phyloP scores from a whole-genome alignment of 1,140 invertebrate species.

The Melitaea cinxia region DNA sequence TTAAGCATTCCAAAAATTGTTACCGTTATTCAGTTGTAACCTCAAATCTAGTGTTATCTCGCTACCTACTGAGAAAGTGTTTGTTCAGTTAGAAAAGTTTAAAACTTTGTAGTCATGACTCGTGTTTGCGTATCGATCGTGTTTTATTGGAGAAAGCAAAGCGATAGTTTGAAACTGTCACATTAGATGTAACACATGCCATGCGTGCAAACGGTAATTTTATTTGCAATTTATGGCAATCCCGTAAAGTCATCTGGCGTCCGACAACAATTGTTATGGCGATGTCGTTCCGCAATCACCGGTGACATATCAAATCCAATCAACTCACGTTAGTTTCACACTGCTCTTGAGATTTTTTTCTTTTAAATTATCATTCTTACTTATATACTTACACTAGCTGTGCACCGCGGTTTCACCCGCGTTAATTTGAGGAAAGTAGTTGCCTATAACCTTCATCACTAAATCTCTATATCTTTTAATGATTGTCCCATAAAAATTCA shows the following conservation, averaged over 20 bases:
- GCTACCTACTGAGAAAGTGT: conserved; percentile 19
- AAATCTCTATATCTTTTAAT: no score
- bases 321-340: conserved; percentile 21
- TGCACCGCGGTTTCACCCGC: no score
- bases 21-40: conserved; percentile 22
- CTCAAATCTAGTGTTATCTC: conserved; percentile 12
- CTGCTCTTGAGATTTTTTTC: conserved; percentile 8
- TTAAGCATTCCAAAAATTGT: background rate
- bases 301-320: conserved; percentile 19
- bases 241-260: conserved; percentile 31
- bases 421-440: no score
- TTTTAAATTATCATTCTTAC: conserved; percentile 2
- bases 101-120: conserved; percentile 14
- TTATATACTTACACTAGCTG: no score
- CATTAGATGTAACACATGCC: conserved; percentile 29
- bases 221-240: conserved; percentile 36
- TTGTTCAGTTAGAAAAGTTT: conserved; percentile 21
- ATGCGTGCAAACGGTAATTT: conserved; percentile 34
- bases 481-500: no score
- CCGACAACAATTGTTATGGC: conserved; percentile 8
- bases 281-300: conserved; percentile 1
- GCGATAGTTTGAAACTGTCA: conserved; percentile 22
- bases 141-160: conserved; percentile 26
- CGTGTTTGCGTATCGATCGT: conserved; percentile 17
- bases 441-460: no score